Percentiles rank a stretch among this genome's conserved stretches.
Conservation (phyloP, 2,888 invertebrate genomes). For the Antheraea assamensis region DNA sequence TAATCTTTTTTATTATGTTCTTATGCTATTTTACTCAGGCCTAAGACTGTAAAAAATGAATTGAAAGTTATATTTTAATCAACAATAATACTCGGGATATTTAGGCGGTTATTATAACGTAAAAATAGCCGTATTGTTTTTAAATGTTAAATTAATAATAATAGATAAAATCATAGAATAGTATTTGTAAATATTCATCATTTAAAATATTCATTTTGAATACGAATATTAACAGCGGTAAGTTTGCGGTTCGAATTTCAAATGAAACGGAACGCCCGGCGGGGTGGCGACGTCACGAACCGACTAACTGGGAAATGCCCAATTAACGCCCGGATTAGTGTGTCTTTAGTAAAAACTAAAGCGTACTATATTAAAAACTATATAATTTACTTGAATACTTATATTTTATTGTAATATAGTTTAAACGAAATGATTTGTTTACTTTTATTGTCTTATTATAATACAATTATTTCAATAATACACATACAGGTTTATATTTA, state of each 20-base stretch:
- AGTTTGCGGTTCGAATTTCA: background rate
- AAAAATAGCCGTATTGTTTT: no score
- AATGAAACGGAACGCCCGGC: slow-evolving; percentile 11
- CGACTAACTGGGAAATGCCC: slow-evolving; percentile 4
- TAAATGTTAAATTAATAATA: background rate
- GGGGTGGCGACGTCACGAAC: slow-evolving; percentile 1
- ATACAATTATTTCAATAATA: no score
- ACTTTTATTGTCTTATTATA: no score
- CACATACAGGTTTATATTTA: no score
- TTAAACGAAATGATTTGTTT: no score
- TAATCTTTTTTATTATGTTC: no score
- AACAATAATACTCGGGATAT: no score
- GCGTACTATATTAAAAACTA: background rate
- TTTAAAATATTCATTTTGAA: slow-evolving; percentile 1
- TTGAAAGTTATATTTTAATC: no score
- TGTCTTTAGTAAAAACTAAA: background rate
- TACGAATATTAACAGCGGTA: background rate
- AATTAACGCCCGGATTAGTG: slow-evolving; percentile 8
- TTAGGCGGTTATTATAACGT: no score
- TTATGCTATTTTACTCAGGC: no score
- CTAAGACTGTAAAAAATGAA: no score
- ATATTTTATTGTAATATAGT: background rate
- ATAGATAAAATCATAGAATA: background rate
- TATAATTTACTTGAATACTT: background rate
- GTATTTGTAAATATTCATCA: background rate